A percentile compares a stretch with the other conserved stretches of the same genome.
phyloP scores from a whole-genome alignment of 2,113 vertebrate species.

The Lucifuga dentata region DNA sequence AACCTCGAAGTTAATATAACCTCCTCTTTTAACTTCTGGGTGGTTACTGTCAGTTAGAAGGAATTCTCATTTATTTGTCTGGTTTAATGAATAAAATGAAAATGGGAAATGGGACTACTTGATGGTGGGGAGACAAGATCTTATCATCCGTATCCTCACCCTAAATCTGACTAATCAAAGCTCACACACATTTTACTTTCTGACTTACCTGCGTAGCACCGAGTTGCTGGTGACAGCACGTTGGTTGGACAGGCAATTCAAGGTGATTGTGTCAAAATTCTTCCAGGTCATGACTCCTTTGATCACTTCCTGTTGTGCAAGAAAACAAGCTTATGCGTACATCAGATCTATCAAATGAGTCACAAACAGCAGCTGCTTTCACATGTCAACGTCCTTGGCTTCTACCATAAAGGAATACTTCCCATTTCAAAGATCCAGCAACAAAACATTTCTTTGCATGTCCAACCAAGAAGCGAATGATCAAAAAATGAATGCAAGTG shows the following conservation, averaged over 20 bases:
- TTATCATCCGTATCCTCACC: no score
- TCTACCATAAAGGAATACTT: no score
- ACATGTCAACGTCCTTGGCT: no score
- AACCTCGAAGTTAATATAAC: not conserved
- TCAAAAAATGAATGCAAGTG: not conserved
- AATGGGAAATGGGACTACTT: not conserved
- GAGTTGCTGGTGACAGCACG: constrained; percentile 43
- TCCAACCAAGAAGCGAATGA: not conserved
- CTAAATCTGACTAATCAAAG: no score
- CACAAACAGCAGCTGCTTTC: not conserved
- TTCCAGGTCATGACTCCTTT: constrained; percentile 87
- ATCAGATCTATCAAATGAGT: not conserved
- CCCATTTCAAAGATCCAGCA: no score
- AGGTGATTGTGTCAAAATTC: constrained; percentile 77
- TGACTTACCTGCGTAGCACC: constrained; percentile 80
- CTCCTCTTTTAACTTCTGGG: constrained; percentile 9
- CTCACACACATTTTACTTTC: no score
- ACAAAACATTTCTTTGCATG: not conserved
- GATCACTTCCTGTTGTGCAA: constrained; percentile 84
- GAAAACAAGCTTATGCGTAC: not conserved
- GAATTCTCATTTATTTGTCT: not conserved
- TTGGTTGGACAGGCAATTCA: constrained; percentile 67
- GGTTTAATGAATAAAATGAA: not conserved
- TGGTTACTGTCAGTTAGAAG: not conserved
- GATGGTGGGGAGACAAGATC: no score